These are phyloP conservation scores for Platichthys stellatus DNA, from an alignment of 2,113 vertebrate species.

Conservation along the genomic window DNA sequence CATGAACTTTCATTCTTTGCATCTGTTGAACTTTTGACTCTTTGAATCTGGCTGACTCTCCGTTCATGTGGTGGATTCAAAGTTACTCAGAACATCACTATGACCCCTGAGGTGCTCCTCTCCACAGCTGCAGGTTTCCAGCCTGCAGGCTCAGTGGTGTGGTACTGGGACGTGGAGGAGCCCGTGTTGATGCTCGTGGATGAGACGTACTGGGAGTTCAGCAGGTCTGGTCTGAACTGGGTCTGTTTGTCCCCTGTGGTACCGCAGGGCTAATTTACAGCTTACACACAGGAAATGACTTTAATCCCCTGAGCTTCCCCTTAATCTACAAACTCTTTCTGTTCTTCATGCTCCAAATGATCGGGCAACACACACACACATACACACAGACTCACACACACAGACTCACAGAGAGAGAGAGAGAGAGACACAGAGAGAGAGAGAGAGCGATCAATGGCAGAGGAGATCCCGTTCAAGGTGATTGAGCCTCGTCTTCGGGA, in stretches of 20 bases:
- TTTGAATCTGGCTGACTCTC: no score
- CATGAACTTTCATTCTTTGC: no score
- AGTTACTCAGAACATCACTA: no score
- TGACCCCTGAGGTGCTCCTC: no score
- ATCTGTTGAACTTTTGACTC: no score
- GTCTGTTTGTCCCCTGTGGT: constrained; percentile 56
- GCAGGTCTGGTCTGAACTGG: not conserved
- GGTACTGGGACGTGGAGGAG: no score
- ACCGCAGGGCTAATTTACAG: constrained; percentile 69
- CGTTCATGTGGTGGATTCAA: no score
- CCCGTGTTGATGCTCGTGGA: no score
- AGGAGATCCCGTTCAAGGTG: constrained; percentile 65
- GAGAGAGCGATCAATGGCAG: constrained; percentile 61
- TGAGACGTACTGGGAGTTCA: not conserved
- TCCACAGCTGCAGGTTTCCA: no score
- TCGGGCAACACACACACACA: constrained; percentile 49
- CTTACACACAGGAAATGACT: constrained; percentile 78
- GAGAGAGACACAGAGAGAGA: constrained; percentile 33
- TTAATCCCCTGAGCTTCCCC: constrained; percentile 74
- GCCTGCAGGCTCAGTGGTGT: no score
- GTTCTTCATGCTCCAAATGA: constrained; percentile 76
- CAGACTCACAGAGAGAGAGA: not conserved
- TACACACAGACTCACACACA: constrained; percentile 10
- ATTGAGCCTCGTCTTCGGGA: constrained; percentile 46
- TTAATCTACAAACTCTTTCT: constrained; percentile 78